Percentiles rank a stretch among this genome's conserved stretches.
Evolutionary conservation across 1,140 invertebrate genomes (phyloP).

Genomic region (Aradophagus sp.): DNA sequence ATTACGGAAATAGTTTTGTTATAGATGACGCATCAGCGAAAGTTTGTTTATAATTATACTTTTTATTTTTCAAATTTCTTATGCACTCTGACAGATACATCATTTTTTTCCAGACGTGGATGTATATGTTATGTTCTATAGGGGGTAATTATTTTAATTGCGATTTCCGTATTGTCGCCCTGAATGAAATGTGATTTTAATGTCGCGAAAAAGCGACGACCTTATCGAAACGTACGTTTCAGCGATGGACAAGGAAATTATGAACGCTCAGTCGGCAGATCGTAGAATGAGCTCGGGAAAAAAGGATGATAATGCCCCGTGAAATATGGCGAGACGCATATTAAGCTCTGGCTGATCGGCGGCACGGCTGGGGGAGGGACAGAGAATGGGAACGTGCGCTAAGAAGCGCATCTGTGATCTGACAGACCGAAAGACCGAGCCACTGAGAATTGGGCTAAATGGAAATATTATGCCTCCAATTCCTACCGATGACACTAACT

Average conservation of each 20-base stretch:
- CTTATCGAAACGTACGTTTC: constrained; percentile 45
- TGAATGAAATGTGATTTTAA: constrained; percentile 16
- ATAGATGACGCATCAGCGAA: too few relatives aligned
- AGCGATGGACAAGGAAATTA: constrained; percentile 51
- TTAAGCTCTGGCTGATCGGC: constrained; percentile 47
- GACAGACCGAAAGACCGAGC: constrained; percentile 36
- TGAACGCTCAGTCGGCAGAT: constrained; percentile 52
- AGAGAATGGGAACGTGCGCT: constrained; percentile 4
- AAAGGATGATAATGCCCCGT: constrained; percentile 52
- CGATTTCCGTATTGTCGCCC: neutral
- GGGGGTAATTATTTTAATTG: too few relatives aligned
- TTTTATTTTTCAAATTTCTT: too few relatives aligned
- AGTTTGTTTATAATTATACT: too few relatives aligned
- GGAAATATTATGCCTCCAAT: constrained; percentile 48
- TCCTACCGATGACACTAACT: constrained; percentile 46
- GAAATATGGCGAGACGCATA: constrained; percentile 54
- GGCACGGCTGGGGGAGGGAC: neutral
- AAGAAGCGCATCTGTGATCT: constrained; percentile 44
- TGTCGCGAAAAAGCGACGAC: constrained; percentile 4
- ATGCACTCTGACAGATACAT: too few relatives aligned
- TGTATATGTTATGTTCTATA: too few relatives aligned
- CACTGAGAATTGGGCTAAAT: constrained; percentile 53
- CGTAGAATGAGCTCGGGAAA: constrained; percentile 52
- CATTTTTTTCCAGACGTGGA: too few relatives aligned
- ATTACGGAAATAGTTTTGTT: too few relatives aligned